Evolutionary conservation across 2,888 invertebrate genomes (phyloP).

Genomic region (Aporophyla lueneburgensis): DNA sequence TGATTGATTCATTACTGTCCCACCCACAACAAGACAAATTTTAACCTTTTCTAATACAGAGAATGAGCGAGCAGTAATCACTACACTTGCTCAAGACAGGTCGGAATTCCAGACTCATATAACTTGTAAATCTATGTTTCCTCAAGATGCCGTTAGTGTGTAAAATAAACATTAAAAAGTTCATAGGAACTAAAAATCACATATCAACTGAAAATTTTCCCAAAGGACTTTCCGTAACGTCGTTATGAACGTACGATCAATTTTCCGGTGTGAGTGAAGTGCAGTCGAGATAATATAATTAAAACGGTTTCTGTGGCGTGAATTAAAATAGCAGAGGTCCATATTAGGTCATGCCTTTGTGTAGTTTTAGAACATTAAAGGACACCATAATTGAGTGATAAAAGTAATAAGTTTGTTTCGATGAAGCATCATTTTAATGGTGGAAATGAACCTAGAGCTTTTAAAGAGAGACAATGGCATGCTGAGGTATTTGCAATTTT

Average conservation of each 20-base stretch:
- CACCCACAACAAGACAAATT: neutral
- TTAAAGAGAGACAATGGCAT: too few relatives aligned
- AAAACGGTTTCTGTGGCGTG: neutral
- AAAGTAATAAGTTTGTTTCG: neutral
- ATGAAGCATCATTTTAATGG: neutral
- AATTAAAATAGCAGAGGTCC: slow-evolving; percentile 4
- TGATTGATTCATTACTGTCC: neutral
- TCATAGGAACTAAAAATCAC: neutral
- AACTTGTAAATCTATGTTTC: neutral
- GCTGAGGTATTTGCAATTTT: neutral
- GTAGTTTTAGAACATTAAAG: neutral
- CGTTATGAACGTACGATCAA: neutral
- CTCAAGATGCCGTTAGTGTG: neutral
- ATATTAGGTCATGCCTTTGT: neutral
- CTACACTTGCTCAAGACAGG: neutral
- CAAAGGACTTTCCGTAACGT: neutral
- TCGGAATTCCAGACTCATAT: neutral
- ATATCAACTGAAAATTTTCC: neutral
- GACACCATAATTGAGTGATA: neutral
- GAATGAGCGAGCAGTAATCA: neutral
- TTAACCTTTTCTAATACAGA: neutral
- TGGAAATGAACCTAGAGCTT: neutral
- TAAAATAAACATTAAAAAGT: neutral
- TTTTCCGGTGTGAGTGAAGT: neutral
- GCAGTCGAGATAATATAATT: slow-evolving; percentile 7